These are phyloP conservation scores for Lepidurus arcticus DNA, from an alignment of 1,140 invertebrate genomes.

Conservation along the genomic window DNA sequence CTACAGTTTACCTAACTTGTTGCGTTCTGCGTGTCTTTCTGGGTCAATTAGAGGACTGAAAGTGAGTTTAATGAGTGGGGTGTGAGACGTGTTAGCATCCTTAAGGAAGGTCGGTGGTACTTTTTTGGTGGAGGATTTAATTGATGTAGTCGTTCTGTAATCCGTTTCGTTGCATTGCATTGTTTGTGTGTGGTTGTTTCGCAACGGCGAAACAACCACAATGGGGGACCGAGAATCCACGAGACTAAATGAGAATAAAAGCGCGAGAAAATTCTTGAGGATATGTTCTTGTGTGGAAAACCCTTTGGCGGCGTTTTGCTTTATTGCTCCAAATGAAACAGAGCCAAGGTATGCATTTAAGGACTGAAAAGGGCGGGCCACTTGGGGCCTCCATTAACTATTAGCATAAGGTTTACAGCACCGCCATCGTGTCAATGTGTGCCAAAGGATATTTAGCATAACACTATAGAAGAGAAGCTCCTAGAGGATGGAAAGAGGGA, in stretches of 20 bases:
- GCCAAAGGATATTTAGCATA: slow-evolving; percentile 22
- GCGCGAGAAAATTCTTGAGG: neutral
- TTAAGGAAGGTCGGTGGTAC: too few species aligned
- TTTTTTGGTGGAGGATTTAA: too few species aligned
- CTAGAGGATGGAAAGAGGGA: neutral
- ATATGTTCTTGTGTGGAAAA: neutral
- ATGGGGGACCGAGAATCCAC: neutral
- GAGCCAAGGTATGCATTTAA: slow-evolving; percentile 10
- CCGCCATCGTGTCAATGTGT: slow-evolving; percentile 17
- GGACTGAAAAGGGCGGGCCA: neutral
- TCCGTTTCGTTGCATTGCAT: too few species aligned
- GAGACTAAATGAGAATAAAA: neutral
- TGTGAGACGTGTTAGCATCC: neutral
- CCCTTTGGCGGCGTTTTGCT: slow-evolving; percentile 12
- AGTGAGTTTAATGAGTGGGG: neutral
- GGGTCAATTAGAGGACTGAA: neutral
- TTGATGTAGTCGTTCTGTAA: too few species aligned
- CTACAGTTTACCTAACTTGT: too few species aligned
- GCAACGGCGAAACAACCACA: too few species aligned
- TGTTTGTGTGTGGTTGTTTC: too few species aligned
- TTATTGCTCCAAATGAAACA: slow-evolving; percentile 20
- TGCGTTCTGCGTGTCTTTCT: neutral
- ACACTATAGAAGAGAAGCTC: neutral
- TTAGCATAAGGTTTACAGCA: slow-evolving; percentile 11
- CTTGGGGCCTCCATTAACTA: neutral